phyloP scores from a whole-genome alignment of 2,888 invertebrate species.

The Biston betularia region DNA sequence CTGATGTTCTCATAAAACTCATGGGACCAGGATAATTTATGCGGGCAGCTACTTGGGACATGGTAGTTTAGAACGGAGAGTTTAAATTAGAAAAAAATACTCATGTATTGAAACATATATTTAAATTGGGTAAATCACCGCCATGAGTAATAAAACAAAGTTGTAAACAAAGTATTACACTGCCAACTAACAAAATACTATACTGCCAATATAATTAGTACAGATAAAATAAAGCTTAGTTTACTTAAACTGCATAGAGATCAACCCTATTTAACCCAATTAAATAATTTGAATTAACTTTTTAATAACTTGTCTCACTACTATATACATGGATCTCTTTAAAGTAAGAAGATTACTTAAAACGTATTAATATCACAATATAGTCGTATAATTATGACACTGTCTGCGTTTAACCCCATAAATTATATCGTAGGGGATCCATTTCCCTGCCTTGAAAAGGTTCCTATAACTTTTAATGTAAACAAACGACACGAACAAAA shows the following conservation, averaged over 20 bases:
- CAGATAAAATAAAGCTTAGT: no score
- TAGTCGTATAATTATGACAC: conserved; percentile 4
- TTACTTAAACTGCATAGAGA: no score
- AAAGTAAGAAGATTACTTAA: no score
- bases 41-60: conserved; percentile 4
- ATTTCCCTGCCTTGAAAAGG: conserved; percentile 38
- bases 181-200: no score
- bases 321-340: no score
- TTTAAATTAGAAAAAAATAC: neutral
- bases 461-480: conserved; percentile 44
- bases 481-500: conserved; percentile 58
- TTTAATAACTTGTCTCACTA: no score
- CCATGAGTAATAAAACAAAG: no score
- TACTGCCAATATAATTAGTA: no score
- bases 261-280: no score
- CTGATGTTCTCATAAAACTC: conserved; percentile 14
- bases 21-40: conserved; percentile 3
- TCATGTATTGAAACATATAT: neutral
- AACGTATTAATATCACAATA: conserved; percentile 2
- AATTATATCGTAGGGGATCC: conserved; percentile 23
- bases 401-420: conserved; percentile 14
- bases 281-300: no score
- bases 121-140: no score
- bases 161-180: no score
- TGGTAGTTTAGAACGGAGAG: neutral